Conservation (phyloP, 2,888 invertebrate genomes). For the Rhagium mordax region DNA sequence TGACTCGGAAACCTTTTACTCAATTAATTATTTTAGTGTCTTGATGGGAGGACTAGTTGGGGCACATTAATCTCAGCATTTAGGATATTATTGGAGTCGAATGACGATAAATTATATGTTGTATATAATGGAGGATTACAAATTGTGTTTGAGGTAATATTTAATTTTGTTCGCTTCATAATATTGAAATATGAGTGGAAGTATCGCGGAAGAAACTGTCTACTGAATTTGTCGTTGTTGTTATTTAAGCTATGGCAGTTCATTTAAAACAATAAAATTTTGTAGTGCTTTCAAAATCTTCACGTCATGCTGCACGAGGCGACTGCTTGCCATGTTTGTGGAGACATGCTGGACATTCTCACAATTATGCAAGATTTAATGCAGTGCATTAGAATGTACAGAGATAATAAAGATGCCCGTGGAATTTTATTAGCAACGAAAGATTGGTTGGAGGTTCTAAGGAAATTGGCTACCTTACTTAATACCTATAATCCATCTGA, state of each 20-base stretch:
- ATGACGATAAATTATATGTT: constrained; percentile 90
- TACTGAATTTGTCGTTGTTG: too few species aligned
- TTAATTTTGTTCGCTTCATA: neutral
- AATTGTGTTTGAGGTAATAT: constrained; percentile 81
- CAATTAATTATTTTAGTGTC: constrained; percentile 70
- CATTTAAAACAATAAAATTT: constrained; percentile 63
- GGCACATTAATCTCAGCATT: constrained; percentile 93
- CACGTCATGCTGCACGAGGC: constrained; percentile 96
- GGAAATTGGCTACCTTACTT: constrained; percentile 88
- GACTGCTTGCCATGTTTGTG: constrained; percentile 88
- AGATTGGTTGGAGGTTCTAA: constrained; percentile 91
- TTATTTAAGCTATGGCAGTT: too few species aligned
- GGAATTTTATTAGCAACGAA: constrained; percentile 81
- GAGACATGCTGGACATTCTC: constrained; percentile 88
- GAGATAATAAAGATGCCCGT: constrained; percentile 79
- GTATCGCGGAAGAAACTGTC: too few species aligned
- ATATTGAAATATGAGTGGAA: too few species aligned
- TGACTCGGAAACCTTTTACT: too few species aligned
- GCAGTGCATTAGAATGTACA: constrained; percentile 79
- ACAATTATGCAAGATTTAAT: constrained; percentile 83
- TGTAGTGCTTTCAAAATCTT: constrained; percentile 88
- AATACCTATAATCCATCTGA: constrained; percentile 93
- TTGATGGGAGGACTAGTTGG: constrained; percentile 94
- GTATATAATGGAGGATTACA: constrained; percentile 92
- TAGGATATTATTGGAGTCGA: constrained; percentile 89